Evolutionary conservation across 2,888 invertebrate genomes (phyloP).

Genomic region (Amphipyra berbera): DNA sequence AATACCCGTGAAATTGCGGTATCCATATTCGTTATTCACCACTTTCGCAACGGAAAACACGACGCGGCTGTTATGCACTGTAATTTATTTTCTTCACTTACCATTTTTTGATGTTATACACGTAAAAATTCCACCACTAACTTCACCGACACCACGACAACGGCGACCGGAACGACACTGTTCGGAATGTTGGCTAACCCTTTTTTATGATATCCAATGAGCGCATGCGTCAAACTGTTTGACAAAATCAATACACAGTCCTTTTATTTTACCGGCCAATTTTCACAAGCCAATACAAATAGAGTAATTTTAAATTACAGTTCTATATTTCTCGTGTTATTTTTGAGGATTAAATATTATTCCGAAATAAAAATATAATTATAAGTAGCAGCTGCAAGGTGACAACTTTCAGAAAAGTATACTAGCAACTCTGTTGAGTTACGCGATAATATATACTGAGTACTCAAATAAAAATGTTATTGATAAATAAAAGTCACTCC

Average conservation of each 20-base stretch:
- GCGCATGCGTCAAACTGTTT: conserved; percentile 87
- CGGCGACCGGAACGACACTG: conserved; percentile 89
- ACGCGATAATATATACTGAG: conserved; percentile 60
- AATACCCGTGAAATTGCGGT: conserved; percentile 75
- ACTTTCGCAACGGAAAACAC: conserved; percentile 71
- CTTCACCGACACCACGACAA: conserved; percentile 88
- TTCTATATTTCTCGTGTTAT: conserved; percentile 11
- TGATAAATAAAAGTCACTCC: conserved; percentile 65
- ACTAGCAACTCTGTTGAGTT: conserved; percentile 68
- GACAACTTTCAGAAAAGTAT: conserved; percentile 74
- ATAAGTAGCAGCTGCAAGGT: conserved; percentile 52
- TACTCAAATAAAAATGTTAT: conserved; percentile 50
- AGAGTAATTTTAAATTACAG: conserved; percentile 11
- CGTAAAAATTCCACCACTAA: conserved; percentile 88
- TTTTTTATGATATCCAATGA: conserved; percentile 82
- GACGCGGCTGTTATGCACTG: conserved; percentile 76
- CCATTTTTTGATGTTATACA: conserved; percentile 89
- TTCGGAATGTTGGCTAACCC: conserved; percentile 84
- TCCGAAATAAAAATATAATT: not conserved
- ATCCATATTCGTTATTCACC: conserved; percentile 64
- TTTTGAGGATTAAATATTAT: not conserved
- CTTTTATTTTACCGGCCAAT: conserved; percentile 56
- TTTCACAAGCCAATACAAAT: conserved; percentile 5
- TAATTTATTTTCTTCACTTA: conserved; percentile 85
- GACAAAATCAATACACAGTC: conserved; percentile 72